A percentile compares a stretch with the other conserved stretches of the same genome.
These are phyloP conservation scores for Tuta absoluta DNA, from an alignment of 2,888 invertebrate genomes.

Conservation along the genomic window DNA sequence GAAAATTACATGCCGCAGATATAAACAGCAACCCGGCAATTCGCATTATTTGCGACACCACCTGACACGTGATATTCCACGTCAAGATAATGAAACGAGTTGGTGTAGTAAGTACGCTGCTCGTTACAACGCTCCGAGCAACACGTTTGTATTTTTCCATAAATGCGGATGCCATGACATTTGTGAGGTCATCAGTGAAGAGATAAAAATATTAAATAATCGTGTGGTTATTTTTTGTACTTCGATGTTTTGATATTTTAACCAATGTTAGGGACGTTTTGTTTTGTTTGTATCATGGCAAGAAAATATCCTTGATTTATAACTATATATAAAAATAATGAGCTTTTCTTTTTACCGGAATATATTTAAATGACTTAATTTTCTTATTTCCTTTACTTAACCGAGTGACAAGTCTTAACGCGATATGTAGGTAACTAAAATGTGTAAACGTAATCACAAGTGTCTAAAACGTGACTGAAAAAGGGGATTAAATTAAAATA, in stretches of 20 bases:
- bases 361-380: too few species aligned
- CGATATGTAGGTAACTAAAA: too few species aligned
- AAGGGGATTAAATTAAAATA: background rate
- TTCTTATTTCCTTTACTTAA: too few species aligned
- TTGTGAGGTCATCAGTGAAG: slow-evolving; percentile 7
- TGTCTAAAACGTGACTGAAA: too few species aligned
- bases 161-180: background rate
- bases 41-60: slow-evolving; percentile 13
- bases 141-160: background rate
- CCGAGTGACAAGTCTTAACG: too few species aligned
- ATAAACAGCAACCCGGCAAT: slow-evolving; percentile 3
- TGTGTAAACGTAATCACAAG: too few species aligned
- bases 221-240: background rate
- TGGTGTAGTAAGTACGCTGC: slow-evolving; percentile 1
- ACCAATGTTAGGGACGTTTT: too few species aligned
- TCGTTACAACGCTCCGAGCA: background rate
- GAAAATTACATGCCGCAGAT: slow-evolving; percentile 9
- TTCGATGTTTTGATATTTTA: too few species aligned
- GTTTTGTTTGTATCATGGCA: too few species aligned
- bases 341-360: too few species aligned
- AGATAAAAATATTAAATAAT: background rate
- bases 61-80: slow-evolving; percentile 13
- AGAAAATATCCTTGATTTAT: too few species aligned
- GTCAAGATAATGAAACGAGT: slow-evolving; percentile 2
- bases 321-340: too few species aligned